These are phyloP conservation scores for Ostrea denselamellosa DNA, from an alignment of 1,140 invertebrate genomes.

Conservation along the genomic window DNA sequence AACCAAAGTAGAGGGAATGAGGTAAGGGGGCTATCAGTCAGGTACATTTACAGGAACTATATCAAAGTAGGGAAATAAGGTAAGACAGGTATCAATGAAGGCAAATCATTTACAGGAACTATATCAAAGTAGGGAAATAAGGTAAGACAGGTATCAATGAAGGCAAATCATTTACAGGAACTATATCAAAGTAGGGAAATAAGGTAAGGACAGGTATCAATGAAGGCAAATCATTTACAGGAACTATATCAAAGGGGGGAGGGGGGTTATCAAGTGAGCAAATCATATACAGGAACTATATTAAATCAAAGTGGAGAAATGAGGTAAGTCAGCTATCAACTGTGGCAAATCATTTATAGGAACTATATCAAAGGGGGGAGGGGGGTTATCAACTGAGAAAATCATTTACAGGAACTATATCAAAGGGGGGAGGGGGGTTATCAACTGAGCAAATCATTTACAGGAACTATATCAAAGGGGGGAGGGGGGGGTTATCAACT, in stretches of 20 bases:
- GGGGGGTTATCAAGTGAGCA: conserved; percentile 52
- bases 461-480: too few species aligned
- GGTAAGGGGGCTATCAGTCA: conserved; percentile 59
- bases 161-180: too few species aligned
- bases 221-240: too few species aligned
- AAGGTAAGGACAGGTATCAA: too few species aligned
- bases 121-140: too few species aligned
- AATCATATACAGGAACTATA: conserved; percentile 57
- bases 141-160: too few species aligned
- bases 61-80: too few species aligned
- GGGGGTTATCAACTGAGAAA: conserved; percentile 53
- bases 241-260: conserved; percentile 53
- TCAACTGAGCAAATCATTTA: neutral
- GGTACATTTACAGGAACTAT: neutral
- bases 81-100: too few species aligned
- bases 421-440: conserved; percentile 66
- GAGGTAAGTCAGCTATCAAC: conserved; percentile 64
- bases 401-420: too few species aligned
- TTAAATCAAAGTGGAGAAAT: conserved; percentile 75
- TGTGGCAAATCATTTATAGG: too few species aligned
- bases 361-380: conserved; percentile 53
- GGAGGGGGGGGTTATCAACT: conserved; percentile 58
- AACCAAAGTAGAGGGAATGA: conserved; percentile 73
- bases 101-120: too few species aligned
- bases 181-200: too few species aligned